phyloP scores from a whole-genome alignment of 2,113 vertebrate species.

The Cyanistes caeruleus region DNA sequence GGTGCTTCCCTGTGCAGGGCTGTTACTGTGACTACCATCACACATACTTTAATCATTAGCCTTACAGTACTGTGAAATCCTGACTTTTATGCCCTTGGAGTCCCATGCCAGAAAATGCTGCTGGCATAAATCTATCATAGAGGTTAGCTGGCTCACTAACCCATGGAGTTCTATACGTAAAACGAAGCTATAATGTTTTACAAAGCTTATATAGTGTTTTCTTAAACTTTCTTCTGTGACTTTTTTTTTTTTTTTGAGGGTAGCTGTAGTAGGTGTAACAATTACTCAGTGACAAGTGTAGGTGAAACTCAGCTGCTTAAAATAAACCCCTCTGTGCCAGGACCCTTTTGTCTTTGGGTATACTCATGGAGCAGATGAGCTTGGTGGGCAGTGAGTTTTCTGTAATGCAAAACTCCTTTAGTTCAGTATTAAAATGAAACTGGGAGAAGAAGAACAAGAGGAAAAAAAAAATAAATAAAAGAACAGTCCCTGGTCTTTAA shows the following conservation, averaged over 20 bases:
- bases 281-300: constrained; percentile 1
- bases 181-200: neutral
- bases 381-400: neutral
- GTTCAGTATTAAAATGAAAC: neutral
- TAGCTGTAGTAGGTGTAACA: neutral
- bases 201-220: neutral
- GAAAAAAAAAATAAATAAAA: neutral
- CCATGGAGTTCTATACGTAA: neutral
- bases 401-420: neutral
- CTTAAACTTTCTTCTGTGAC: neutral
- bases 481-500: neutral
- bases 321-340: neutral
- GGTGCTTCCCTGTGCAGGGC: constrained; percentile 4
- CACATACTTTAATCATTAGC: constrained; percentile 36
- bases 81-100: constrained; percentile 25
- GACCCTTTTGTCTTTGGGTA: neutral
- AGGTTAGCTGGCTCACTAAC: constrained; percentile 4
- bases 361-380: neutral
- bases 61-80: neutral
- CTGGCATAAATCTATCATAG: neutral
- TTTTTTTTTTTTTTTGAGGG: neutral
- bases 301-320: constrained; percentile 22
- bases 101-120: constrained; percentile 16
- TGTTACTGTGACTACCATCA: constrained; percentile 26
- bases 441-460: neutral